Evolutionary conservation across 2,113 vertebrate species (phyloP), one percentile per base, ranked within the genome.

Genomic region (Lagenorhynchus albirostris): DNA sequence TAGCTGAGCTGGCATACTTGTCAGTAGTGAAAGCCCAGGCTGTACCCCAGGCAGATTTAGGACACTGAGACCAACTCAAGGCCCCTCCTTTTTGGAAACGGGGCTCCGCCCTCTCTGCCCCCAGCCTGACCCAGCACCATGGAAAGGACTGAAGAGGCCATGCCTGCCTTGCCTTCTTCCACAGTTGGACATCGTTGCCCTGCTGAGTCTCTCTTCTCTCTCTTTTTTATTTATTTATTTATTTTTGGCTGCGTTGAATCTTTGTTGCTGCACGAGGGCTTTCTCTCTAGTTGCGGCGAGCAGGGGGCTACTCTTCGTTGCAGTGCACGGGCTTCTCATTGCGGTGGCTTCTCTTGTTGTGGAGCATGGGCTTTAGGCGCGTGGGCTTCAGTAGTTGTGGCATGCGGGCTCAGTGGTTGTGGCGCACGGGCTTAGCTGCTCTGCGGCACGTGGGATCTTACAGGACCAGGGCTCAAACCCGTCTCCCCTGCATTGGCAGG

Each of bases 111-210:
- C 14, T 71, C 58, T 12, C 8, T 63, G 17, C 21, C 58, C 38
- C 77, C 23, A 31, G 50, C 53, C 41, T 70, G 29, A 31, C 68
- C 68, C 76, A 58, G 11, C 20, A 70, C 55, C 63, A 3, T 0
- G 29, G 20, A 80, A 68, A 44, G 73, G 50, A 31, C 10, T 21
- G 7, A n/a, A 41, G 29, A 9, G 60, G 44, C 36, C 18, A 3
- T 4, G 3, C 26, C 29, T 13, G 31, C 38, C 85, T 68, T 44
- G 41, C 47, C 68, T 38, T 47, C 80, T 80, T 81, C 1, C 18
- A 0, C 3, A 25, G 70, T 23, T 8, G 18, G 8, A 31, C 7
- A 0, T 14, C 1, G 1, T 1, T 44, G 71, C 67, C 18, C 1
- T 38, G 26, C 1, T 67, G 36, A 41, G 44, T 7, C 47, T 31